Conservation (phyloP, 2,113 vertebrate species). For the Pterocles burchelli region DNA sequence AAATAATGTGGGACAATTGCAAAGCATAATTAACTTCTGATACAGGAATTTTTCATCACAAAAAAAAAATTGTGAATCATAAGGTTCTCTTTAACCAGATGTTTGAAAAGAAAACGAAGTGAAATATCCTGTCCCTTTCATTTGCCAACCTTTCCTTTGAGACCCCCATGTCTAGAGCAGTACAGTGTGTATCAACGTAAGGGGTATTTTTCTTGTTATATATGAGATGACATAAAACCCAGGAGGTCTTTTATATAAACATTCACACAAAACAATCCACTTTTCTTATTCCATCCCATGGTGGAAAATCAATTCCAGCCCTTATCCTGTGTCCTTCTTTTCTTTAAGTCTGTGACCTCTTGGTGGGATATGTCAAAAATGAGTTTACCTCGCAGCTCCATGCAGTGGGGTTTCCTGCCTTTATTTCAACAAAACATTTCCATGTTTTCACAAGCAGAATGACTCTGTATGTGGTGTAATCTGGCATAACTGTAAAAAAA, state of each 20-base stretch:
- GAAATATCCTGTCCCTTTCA: not conserved
- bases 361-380: fast-evolving
- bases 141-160: not conserved
- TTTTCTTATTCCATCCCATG: not conserved
- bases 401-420: not conserved
- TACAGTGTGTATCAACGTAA: no score
- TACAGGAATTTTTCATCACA: not conserved
- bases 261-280: not conserved
- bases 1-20: not conserved
- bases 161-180: not conserved
- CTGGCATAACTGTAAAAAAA: not conserved
- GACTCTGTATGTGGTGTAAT: not conserved
- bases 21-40: not conserved
- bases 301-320: not conserved
- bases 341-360: not conserved
- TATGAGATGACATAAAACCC: not conserved
- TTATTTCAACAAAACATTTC: not conserved
- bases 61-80: not conserved
- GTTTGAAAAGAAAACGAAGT: not conserved
- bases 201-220: not conserved
- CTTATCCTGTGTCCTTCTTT: not conserved
- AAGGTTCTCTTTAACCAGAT: not conserved
- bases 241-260: not conserved
- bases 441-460: not conserved
- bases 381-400: not conserved